Percentiles rank a stretch among this genome's conserved stretches.
Evolutionary conservation across 30 jellyfish, hydroid and myxozoan species (phyloP).

Genomic region (Sanderia malayensis): DNA sequence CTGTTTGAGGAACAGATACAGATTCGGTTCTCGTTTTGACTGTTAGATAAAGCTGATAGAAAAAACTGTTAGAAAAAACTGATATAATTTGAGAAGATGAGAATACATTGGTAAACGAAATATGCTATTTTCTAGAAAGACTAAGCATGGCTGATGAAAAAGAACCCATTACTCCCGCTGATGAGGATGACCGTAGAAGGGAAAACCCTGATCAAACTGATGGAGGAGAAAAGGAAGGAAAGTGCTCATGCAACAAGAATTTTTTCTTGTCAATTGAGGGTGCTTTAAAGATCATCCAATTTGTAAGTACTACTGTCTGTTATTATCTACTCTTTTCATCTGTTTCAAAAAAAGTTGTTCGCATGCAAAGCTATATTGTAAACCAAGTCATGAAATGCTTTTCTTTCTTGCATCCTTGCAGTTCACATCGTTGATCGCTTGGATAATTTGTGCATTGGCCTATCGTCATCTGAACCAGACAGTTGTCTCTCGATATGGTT

Average conservation of each 20-base stretch:
- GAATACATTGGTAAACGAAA: too few relatives aligned
- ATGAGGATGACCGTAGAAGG: slow-evolving; percentile 2
- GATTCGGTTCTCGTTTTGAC: too few relatives aligned
- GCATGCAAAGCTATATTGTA: too few relatives aligned
- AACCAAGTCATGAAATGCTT: too few relatives aligned
- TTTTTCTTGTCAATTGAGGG: slow-evolving; percentile 86
- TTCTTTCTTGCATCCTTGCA: slow-evolving; percentile 20
- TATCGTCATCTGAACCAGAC: slow-evolving; percentile 53
- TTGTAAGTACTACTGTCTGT: slow-evolving; percentile 89
- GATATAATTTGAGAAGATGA: too few relatives aligned
- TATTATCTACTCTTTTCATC: too few relatives aligned
- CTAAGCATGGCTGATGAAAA: slow-evolving; percentile 69
- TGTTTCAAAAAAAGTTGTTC: too few relatives aligned
- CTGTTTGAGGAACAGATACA: too few relatives aligned
- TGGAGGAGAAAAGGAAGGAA: slow-evolving; percentile 46
- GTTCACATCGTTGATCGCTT: slow-evolving; percentile 84
- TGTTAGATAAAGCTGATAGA: too few relatives aligned
- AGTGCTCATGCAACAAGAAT: slow-evolving; percentile 67
- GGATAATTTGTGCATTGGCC: slow-evolving; percentile 82
- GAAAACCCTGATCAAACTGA: slow-evolving; percentile 9
- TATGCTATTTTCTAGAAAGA: too few relatives aligned
- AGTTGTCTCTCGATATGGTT: slow-evolving; percentile 71
- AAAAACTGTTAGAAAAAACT: too few relatives aligned
- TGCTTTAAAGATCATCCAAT: slow-evolving; percentile 69
- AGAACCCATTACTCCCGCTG: slow-evolving; percentile 42